Conservation (phyloP, 2,888 invertebrate species). For the Drosophila mettleri region DNA sequence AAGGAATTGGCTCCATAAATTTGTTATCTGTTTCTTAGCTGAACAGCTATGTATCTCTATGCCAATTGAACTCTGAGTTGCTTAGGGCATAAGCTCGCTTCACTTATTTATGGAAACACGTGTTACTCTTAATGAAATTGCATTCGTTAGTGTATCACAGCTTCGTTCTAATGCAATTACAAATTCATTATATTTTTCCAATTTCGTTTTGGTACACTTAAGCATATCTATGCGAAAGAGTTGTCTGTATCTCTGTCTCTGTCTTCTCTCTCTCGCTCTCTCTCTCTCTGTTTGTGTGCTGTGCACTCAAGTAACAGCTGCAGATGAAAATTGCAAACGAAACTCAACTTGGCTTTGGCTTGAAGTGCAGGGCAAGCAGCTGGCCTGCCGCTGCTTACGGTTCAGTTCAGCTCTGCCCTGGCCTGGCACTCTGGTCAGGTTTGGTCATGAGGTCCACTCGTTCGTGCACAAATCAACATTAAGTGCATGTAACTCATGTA, state of each 20-base stretch:
- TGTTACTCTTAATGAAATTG: background rate
- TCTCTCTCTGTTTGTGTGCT: constrained; percentile 45
- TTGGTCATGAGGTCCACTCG: constrained; percentile 30
- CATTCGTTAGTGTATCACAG: constrained; percentile 28
- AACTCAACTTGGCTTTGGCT: constrained; percentile 57
- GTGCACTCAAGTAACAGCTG: constrained; percentile 69
- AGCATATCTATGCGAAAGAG: constrained; percentile 39
- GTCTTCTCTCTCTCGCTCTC: no score
- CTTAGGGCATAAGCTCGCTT: background rate
- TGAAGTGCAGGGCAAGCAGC: constrained; percentile 39
- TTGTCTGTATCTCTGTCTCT: constrained; percentile 32
- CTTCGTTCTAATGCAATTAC: constrained; percentile 47
- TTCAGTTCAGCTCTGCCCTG: constrained; percentile 6
- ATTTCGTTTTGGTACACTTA: constrained; percentile 60
- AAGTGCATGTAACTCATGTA: constrained; percentile 70
- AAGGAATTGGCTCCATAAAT: background rate
- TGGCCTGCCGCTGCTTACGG: constrained; percentile 18
- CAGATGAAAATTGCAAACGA: constrained; percentile 79
- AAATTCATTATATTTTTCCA: constrained; percentile 65
- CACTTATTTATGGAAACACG: background rate
- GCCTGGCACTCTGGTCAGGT: constrained; percentile 28
- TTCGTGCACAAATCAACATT: constrained; percentile 75
- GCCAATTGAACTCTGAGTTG: no score
- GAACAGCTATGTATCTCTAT: no score
- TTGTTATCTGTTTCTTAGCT: no score